Base-by-base conservation (phyloP, 2,888 invertebrate species). In the Campoplex capitator region DNA sequence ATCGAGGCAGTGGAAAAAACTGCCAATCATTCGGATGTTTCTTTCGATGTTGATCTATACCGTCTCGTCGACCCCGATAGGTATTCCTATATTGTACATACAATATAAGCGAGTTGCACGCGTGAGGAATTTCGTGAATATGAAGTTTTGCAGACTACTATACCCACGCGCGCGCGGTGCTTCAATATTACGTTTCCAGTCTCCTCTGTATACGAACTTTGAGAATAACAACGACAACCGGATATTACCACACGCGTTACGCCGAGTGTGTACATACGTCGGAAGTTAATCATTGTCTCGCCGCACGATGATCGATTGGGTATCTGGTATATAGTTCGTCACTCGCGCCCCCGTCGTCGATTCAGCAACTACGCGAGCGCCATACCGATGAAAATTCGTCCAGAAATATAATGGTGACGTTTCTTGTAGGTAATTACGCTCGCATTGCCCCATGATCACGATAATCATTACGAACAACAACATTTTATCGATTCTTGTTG, bases 301-400 rank as follows among this genome's bases (percentile, higher is more conserved):
- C 23, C 45, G 48, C 74, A 90, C 89, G 89, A 97, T 97, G 97
- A 97, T 97, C 92, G 97, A 97, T 95, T 97, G 97, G 97, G 97
- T 97, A 89, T 97, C 97, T 87, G 23, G 23, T 23, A 23, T 23
- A 97, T 97, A 91, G 97, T 97, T 88, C 96, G 97, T 83, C 96
- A 97, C 92, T 97, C 97, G 87, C 95, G 96, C 84, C 95, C 97
- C 87, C 95, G 96, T 84, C 95, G 97, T 76, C 95, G 97, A 75
- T 97, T 97, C 94, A 97, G 97, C 88, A 96, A 96, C 93, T 97
- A 97, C 93, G 96, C 97, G 94, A 96, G 96, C 92, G 95, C 96
- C 9, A 96, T 96, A 87, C 97, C 97, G 70, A 95, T 95, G 90
- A 96, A 96, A 94, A 96, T 96, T 87, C 95, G 96, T 85, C 96